A percentile compares a stretch with the other conserved stretches of the same genome.
Evolutionary conservation across 2,113 vertebrate species (phyloP).

Genomic region (Martes martes): DNA sequence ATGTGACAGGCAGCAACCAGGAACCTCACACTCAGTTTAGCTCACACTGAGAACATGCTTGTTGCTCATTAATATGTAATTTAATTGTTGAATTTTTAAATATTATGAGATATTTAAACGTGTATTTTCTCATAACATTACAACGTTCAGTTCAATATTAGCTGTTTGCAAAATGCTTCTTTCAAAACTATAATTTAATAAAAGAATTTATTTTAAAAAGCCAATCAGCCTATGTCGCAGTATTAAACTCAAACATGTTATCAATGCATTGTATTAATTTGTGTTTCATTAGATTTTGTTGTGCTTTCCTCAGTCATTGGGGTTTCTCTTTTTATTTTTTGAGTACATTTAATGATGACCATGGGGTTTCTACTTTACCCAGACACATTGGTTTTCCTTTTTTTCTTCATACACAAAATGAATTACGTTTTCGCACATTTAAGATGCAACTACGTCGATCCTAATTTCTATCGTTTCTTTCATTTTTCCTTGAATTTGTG

Average conservation of each 20-base stretch:
- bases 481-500: neutral
- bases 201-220: neutral
- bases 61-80: slow-evolving; percentile 67
- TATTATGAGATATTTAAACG: slow-evolving; percentile 63
- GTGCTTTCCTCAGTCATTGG: neutral
- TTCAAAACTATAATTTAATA: neutral
- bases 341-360: neutral
- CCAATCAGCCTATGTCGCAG: neutral
- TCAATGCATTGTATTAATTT: neutral
- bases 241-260: neutral
- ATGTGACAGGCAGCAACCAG: slow-evolving; percentile 15
- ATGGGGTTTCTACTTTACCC: neutral
- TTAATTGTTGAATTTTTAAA: slow-evolving; percentile 73
- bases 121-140: slow-evolving; percentile 31
- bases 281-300: neutral
- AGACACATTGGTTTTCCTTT: neutral
- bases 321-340: neutral
- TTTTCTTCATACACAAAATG: neutral
- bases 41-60: slow-evolving; percentile 64
- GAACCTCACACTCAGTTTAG: slow-evolving; percentile 51
- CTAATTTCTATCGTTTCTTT: neutral
- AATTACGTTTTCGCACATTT: neutral
- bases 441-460: neutral
- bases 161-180: slow-evolving; percentile 39
- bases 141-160: slow-evolving; percentile 39